Evolutionary conservation across 2,888 invertebrate genomes (phyloP).

Genomic region (Noctua pronuba): DNA sequence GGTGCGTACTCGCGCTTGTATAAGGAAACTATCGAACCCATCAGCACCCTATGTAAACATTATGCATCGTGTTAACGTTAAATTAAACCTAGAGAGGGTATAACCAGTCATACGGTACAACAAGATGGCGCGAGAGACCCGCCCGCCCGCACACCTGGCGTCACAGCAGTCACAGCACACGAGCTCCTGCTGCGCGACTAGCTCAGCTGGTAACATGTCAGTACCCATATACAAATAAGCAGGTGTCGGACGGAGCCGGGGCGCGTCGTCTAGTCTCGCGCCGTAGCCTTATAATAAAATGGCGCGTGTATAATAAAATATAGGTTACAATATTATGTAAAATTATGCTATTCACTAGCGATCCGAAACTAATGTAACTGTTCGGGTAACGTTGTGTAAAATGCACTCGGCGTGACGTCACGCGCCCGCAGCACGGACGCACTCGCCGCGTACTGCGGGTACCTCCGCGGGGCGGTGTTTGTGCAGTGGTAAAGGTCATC

Average conservation of each 20-base stretch:
- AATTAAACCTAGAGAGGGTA: slow-evolving; percentile 75
- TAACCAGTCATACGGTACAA: slow-evolving; percentile 71
- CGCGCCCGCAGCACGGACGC: slow-evolving; percentile 51
- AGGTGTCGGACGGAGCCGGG: slow-evolving; percentile 5
- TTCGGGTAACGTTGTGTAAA: slow-evolving; percentile 85
- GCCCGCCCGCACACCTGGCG: too few species aligned
- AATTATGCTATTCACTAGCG: slow-evolving; percentile 86
- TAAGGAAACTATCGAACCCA: slow-evolving; percentile 72
- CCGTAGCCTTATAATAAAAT: slow-evolving; percentile 73
- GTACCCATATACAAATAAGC: slow-evolving; percentile 57
- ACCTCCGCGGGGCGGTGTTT: slow-evolving; percentile 39
- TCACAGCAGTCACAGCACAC: too few species aligned
- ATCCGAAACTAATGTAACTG: slow-evolving; percentile 85
- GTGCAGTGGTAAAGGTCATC: slow-evolving; percentile 68
- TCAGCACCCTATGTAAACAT: slow-evolving; percentile 79
- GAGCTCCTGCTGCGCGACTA: neutral
- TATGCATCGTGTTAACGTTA: slow-evolving; percentile 77
- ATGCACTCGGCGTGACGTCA: slow-evolving; percentile 76
- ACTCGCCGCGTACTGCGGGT: neutral
- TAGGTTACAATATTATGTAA: slow-evolving; percentile 77
- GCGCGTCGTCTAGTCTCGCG: slow-evolving; percentile 18
- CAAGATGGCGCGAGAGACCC: slow-evolving; percentile 55
- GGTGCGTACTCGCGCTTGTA: slow-evolving; percentile 42
- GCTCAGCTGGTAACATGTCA: slow-evolving; percentile 57
- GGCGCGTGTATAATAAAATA: slow-evolving; percentile 79